These are phyloP conservation scores for Probaryconus sp. DNA, from an alignment of 1,140 invertebrate genomes.

Conservation along the genomic window DNA sequence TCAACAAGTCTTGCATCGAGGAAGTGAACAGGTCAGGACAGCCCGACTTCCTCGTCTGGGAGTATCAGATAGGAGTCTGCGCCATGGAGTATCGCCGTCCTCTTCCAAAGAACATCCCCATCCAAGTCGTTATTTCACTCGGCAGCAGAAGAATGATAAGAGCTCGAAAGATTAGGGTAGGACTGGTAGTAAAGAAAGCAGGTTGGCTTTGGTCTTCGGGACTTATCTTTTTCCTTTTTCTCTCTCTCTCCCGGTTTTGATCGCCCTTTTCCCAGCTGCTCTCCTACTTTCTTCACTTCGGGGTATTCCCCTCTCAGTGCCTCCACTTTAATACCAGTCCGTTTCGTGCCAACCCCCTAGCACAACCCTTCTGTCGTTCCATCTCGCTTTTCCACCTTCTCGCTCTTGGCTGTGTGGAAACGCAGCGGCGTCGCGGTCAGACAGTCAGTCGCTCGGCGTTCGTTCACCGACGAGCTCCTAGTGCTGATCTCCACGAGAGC, in stretches of 20 bases:
- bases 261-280: conserved; percentile 44
- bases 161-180: conserved; percentile 16
- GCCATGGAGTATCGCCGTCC: conserved; percentile 41
- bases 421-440: conserved; percentile 63
- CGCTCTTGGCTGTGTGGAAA: conserved; percentile 70
- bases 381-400: conserved; percentile 62
- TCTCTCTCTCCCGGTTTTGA: conserved; percentile 50
- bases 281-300: conserved; percentile 42
- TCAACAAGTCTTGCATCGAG: conserved; percentile 60
- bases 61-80: conserved; percentile 57
- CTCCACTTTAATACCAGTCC: conserved; percentile 42
- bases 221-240: conserved; percentile 23
- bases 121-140: conserved; percentile 7
- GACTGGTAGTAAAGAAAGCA: conserved; percentile 31
- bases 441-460: conserved; percentile 77
- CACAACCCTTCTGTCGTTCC: conserved; percentile 52
- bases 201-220: conserved; percentile 13
- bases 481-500: conserved; percentile 39
- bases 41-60: conserved; percentile 10
- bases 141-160: conserved; percentile 29
- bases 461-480: conserved; percentile 73
- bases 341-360: conserved; percentile 47
- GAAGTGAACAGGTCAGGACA: conserved; percentile 53
- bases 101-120: background rate
- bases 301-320: conserved; percentile 16